Conservation (phyloP, 2,113 vertebrate genomes). For the Catagonus wagneri region DNA sequence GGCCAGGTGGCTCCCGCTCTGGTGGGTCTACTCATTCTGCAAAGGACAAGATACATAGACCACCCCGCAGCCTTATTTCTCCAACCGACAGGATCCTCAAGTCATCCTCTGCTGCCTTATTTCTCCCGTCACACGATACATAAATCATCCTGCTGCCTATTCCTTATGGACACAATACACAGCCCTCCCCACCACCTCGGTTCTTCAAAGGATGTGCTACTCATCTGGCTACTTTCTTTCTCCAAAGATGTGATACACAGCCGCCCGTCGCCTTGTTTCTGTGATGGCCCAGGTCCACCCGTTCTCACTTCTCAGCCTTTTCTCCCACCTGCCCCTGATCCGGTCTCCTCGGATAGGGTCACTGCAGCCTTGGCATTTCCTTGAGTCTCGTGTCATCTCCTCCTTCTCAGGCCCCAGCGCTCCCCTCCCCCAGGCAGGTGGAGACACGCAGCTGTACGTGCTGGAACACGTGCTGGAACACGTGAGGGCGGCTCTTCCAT, state of each 20-base stretch:
- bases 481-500: fast-evolving
- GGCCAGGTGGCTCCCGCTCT: neutral
- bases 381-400: neutral
- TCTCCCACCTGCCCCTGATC: too few relatives aligned
- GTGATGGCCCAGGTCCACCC: neutral
- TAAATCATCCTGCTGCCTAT: neutral
- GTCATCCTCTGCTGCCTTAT: slow-evolving; percentile 60
- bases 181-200: neutral
- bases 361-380: neutral
- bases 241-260: neutral
- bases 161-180: neutral
- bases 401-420: neutral
- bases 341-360: neutral
- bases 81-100: neutral
- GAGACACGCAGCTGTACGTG: neutral
- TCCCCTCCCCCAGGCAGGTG: neutral
- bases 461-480: neutral
- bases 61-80: slow-evolving; percentile 25
- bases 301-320: neutral
- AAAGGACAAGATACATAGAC: neutral
- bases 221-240: neutral
- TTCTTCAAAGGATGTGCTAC: neutral
- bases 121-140: neutral
- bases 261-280: neutral
- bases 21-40: neutral